Evolutionary conservation across 2,113 vertebrate species (phyloP), one percentile per base, ranked within the genome.

Genomic region (Silurus meridionalis): DNA sequence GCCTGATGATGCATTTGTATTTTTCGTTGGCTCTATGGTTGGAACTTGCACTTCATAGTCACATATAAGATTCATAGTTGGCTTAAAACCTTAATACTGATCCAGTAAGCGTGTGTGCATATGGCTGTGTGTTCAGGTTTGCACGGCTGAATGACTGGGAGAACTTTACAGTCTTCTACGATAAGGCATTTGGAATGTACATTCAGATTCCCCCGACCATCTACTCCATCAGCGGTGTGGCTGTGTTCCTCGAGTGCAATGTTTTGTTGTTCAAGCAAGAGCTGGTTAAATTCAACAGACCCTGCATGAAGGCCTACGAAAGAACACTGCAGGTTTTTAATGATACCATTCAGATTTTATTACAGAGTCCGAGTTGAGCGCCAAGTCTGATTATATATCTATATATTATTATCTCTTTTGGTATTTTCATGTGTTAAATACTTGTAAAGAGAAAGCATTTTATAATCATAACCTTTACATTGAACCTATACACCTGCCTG

Each of bases 11-110:
- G 60, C 67, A 52, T 64, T 80, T 88, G 13, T 86, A 86, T 81
- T 86, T 85, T 57, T 60, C 84, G 14, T 46, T 86, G 25, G 72
- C 84, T 25, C 84, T 88, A 46, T 83, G 87, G 87, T 88, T 6
- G 83, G 74, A 69, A 57, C 50, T 23, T 28, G 21, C 71, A 60
- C 15, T 58, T 8, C 2, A 37, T 37, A 23, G 69, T 72, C 69
- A 48, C 17, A 46, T 19, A 10, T 10, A 21, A 74, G 17, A 48
- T 48, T 8, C 19, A 8, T 8, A 75, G 63, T 61, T 46, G 17
- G 3, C 5, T 63, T 80, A 8, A 63, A 28, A 61, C 21, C 21
- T n/a, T 23, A 64, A 17, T n/a, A 63, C 57, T 23, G 58, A 28
- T 28, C 28, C 69, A 71, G 11, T 15, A 71, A 37, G 21, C 46